phyloP scores from a whole-genome alignment of 2,888 invertebrate genomes.

The Saturnia japonica region DNA sequence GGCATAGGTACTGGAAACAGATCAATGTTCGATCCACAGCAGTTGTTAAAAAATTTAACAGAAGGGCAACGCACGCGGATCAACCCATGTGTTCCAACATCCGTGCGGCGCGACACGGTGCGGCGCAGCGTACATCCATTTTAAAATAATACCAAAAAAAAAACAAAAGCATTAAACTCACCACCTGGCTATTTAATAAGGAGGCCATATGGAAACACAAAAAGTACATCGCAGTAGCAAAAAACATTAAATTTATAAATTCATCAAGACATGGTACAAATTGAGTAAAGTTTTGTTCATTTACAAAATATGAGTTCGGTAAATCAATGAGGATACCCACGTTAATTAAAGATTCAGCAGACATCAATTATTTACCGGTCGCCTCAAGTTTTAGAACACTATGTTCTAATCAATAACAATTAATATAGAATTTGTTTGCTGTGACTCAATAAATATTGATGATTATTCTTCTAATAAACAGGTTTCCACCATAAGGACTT shows the following conservation, averaged over 20 bases:
- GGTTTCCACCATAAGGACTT: background rate
- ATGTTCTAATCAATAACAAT: too few relatives aligned
- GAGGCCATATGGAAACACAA: slow-evolving; percentile 8
- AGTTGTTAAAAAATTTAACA: slow-evolving; percentile 9
- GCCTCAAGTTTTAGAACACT: background rate
- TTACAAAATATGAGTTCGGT: background rate
- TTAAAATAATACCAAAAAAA: slow-evolving; percentile 28
- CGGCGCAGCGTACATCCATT: background rate
- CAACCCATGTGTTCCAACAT: slow-evolving; percentile 15
- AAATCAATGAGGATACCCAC: too few relatives aligned
- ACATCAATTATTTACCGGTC: background rate
- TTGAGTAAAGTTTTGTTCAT: background rate
- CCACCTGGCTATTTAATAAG: slow-evolving; percentile 67
- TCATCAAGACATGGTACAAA: background rate
- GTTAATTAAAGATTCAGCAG: background rate
- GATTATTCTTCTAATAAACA: background rate
- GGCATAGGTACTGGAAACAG: background rate
- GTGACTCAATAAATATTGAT: background rate
- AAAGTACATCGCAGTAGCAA: background rate
- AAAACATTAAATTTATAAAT: background rate
- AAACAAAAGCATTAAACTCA: slow-evolving; percentile 64
- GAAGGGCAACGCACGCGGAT: slow-evolving; percentile 20
- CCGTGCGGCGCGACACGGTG: background rate
- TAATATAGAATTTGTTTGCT: background rate
- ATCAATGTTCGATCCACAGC: slow-evolving; percentile 14